phyloP scores from a whole-genome alignment of 64 coral and sea anemone genomes.

The Actinia tenebrosa region DNA sequence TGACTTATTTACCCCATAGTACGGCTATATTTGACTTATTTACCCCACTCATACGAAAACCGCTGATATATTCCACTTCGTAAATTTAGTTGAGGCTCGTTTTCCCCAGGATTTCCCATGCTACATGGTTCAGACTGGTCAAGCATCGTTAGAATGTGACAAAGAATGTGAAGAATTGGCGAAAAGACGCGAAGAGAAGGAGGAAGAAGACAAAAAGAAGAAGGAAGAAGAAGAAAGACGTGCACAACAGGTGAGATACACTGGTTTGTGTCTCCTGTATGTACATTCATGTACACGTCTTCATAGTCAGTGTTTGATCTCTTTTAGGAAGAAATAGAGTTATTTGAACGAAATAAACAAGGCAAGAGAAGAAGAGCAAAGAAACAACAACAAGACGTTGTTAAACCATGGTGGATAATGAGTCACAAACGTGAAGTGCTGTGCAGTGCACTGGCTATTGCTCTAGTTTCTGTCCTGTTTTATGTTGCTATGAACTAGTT shows the following conservation, averaged over 20 bases:
- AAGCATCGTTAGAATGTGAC: constrained; percentile 66
- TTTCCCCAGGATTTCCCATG: constrained; percentile 82
- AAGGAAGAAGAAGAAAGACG: constrained; percentile 71
- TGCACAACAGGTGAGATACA: constrained; percentile 64
- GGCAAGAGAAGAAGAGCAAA: constrained; percentile 79
- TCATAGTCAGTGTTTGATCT: neutral
- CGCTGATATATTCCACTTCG: no score
- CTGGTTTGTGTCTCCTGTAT: neutral
- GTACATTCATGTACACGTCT: neutral
- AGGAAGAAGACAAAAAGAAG: constrained; percentile 39
- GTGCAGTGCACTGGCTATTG: constrained; percentile 36
- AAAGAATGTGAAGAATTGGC: constrained; percentile 47
- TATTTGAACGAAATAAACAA: constrained; percentile 79
- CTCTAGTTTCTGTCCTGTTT: constrained; percentile 57
- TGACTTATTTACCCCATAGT: no score
- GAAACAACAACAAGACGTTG: constrained; percentile 74
- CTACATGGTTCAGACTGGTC: constrained; percentile 40
- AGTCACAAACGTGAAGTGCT: constrained; percentile 52
- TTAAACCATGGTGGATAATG: constrained; percentile 59
- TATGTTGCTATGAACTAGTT: constrained; percentile 61
- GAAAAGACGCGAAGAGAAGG: constrained; percentile 40
- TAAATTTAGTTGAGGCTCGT: no score
- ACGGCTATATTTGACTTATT: no score
- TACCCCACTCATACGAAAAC: no score
- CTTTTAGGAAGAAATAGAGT: constrained; percentile 78